Evolutionary conservation across 2,113 vertebrate genomes (phyloP).

Genomic region (Barbus barbus): DNA sequence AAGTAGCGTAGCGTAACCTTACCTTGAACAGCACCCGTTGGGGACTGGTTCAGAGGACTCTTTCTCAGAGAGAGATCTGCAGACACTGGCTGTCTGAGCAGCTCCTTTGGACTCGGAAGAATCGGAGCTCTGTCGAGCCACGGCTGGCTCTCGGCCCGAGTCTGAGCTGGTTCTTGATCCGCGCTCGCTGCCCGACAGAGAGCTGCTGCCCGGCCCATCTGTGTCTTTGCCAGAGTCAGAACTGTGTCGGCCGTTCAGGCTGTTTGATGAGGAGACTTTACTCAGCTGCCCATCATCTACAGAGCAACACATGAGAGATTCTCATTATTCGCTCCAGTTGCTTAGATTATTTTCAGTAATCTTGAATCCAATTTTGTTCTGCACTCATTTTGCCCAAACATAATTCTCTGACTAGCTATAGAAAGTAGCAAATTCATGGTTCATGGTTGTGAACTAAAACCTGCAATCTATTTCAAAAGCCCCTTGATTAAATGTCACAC

Average conservation of each 20-base stretch:
- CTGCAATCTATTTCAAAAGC: not conserved
- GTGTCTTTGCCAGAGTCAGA: constrained; percentile 55
- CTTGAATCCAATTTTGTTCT: not conserved
- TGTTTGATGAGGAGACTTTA: constrained; percentile 73
- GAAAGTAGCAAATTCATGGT: not conserved
- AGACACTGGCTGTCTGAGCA: constrained; percentile 64
- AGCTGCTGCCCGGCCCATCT: constrained; percentile 47
- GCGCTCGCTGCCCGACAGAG: constrained; percentile 55
- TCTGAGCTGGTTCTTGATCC: constrained; percentile 65
- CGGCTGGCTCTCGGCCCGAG: constrained; percentile 59
- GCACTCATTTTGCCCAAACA: not conserved
- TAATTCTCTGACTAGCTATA: not conserved
- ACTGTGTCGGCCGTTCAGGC: constrained; percentile 68
- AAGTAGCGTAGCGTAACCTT: not conserved
- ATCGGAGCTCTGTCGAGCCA: constrained; percentile 63
- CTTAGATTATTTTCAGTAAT: not conserved
- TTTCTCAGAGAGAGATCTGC: constrained; percentile 68
- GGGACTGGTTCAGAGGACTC: constrained; percentile 45
- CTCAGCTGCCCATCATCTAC: constrained; percentile 71
- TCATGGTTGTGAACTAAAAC: not conserved
- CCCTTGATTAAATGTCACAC: not conserved
- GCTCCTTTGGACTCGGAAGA: constrained; percentile 47
- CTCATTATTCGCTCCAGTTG: not conserved
- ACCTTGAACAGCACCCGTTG: constrained; percentile 69
- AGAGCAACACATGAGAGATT: not conserved